Evolutionary conservation across 2,888 invertebrate genomes (phyloP).

Genomic region (Acronicta alni): DNA sequence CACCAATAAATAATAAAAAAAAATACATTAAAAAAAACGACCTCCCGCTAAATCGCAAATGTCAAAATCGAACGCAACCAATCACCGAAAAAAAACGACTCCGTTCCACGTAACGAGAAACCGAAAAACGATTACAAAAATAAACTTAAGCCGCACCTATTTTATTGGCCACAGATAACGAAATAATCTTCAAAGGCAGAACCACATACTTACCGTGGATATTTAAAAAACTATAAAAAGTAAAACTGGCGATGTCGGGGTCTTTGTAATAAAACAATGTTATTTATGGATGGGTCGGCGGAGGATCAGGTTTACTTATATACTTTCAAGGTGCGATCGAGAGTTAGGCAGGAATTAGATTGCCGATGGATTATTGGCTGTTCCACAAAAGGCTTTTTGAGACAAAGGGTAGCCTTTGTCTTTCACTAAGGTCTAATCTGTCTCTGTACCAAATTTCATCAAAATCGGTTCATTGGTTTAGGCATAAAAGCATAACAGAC

Average conservation of each 20-base stretch:
- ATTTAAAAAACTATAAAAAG: constrained; percentile 85
- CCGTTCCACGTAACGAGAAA: constrained; percentile 54
- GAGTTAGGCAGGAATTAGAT: constrained; percentile 38
- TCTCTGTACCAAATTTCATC: no score
- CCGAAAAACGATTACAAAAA: constrained; percentile 57
- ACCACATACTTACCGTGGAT: constrained; percentile 68
- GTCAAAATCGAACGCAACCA: constrained; percentile 36
- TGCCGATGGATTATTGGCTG: constrained; percentile 14
- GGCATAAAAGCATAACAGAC: no score
- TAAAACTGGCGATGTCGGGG: constrained; percentile 71
- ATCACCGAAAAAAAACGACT: constrained; percentile 33
- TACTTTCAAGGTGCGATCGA: constrained; percentile 37
- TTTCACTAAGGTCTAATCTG: no score
- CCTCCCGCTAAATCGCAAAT: constrained; percentile 25
- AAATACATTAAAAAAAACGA: constrained; percentile 1
- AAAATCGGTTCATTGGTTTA: no score
- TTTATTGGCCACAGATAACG: constrained; percentile 83
- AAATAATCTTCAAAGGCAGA: constrained; percentile 80
- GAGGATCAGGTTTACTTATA: constrained; percentile 29
- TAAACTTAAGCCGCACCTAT: constrained; percentile 71
- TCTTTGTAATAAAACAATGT: constrained; percentile 79
- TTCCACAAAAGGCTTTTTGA: no score
- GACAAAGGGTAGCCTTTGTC: no score
- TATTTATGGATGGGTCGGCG: constrained; percentile 74
- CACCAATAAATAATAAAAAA: constrained; percentile 3